Evolutionary conservation across 1,140 invertebrate species (phyloP).

Genomic region (Bombus superbus): DNA sequence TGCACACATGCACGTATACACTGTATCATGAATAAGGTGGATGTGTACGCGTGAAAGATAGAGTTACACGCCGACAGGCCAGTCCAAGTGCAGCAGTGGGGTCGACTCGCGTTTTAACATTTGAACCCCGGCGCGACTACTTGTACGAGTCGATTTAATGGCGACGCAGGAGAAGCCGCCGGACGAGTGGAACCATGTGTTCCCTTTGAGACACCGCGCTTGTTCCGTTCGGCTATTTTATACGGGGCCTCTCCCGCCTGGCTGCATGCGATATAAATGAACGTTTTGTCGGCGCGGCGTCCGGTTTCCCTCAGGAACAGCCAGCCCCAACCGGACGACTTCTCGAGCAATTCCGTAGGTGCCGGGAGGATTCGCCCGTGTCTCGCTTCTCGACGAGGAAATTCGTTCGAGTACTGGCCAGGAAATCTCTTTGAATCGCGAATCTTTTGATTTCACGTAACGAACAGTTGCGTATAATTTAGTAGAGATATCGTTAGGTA

Average conservation of each 20-base stretch:
- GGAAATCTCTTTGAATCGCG: no score
- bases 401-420: background rate
- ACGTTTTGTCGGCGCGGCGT: slow-evolving; percentile 36
- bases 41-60: slow-evolving; percentile 31
- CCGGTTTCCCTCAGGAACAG: slow-evolving; percentile 11
- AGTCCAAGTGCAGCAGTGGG: slow-evolving; percentile 26
- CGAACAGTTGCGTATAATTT: background rate
- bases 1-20: background rate
- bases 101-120: slow-evolving; percentile 37
- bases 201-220: slow-evolving; percentile 48
- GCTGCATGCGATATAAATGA: slow-evolving; percentile 42
- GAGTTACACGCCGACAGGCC: slow-evolving; percentile 28
- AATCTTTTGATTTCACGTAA: background rate
- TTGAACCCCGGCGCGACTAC: slow-evolving; percentile 23
- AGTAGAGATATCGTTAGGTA: no score
- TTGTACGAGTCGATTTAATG: slow-evolving; percentile 46
- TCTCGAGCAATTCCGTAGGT: background rate
- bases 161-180: background rate
- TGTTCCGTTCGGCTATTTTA: slow-evolving; percentile 40
- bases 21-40: background rate
- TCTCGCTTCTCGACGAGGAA: background rate
- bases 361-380: background rate
- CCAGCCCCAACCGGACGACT: background rate
- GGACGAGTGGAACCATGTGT: slow-evolving; percentile 59
- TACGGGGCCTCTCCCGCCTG: background rate